Evolutionary conservation across 37 sponge, comb jelly and placozoan genomes (phyloP), one percentile per base, ranked within the genome.

Genomic region (Ianthella basta): DNA sequence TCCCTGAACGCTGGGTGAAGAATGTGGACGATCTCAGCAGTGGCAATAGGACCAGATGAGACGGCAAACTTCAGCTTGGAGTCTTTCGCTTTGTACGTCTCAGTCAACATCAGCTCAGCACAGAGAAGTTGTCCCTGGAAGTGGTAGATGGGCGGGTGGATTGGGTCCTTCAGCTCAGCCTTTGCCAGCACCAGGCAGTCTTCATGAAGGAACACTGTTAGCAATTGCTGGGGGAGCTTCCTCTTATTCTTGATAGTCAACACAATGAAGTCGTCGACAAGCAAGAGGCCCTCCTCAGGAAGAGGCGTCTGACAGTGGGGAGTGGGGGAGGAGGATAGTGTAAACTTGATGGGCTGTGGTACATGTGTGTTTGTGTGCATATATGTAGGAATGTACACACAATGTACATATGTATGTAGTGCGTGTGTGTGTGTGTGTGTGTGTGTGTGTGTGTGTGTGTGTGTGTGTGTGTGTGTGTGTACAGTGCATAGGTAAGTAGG

Each of bases 51-150:
- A 19, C 82, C 86, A 10, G 41, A 59, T 50, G 80, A 85, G n/a
- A 90, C 84, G 12, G 91, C 91, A 90, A 90, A 90, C 55, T 59
- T 82, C 50, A 44, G 6, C 8, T 44, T 44, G 50, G 50, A 44
- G 18, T 90, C 87, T 33, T 80, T 72, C 0, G 70, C 27, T 84
- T 90, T 86, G 84, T 90, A 90, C 23, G 74, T 86, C 63, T 90
- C 91, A 12, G 86, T 37, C 38, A 89, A 35, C 80, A 84, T 80
- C 82, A 89, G 25, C 13, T 72, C 37, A 29, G 74, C 13, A 29
- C 53, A 59, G 81, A 80, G 36, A 15, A 80, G 40, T 12, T 75
- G 54, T 15, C 10, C 78, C 6, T 75, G 78, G 54, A 19, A 23
- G 53, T 41, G 78, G 53, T 41, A 75, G 25, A 50, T 21, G 1